Percentiles rank a stretch among this genome's conserved stretches.
Conservation (phyloP, 2,113 vertebrate genomes). For the Grantiella picta region DNA sequence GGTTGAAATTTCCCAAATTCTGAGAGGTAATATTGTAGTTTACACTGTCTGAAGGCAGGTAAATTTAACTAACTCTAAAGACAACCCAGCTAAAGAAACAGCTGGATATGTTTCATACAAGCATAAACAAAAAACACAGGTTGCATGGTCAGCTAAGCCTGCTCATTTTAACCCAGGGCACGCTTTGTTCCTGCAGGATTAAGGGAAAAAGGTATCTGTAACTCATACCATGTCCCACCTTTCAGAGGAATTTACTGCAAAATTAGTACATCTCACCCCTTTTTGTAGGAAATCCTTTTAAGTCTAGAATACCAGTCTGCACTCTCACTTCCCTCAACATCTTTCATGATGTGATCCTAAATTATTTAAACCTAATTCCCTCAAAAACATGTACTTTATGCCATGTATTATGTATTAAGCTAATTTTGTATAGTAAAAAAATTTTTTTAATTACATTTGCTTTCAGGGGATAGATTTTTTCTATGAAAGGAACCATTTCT, state of each 20-base stretch:
- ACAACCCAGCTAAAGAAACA: background rate
- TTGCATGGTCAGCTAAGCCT: background rate
- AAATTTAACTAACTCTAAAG: background rate
- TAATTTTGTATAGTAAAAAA: background rate
- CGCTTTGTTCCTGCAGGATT: background rate
- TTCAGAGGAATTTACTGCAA: background rate
- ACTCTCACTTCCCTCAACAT: background rate
- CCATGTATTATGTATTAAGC: background rate
- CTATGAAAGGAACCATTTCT: conserved; percentile 80
- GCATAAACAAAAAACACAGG: background rate
- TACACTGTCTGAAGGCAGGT: background rate
- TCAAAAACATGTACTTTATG: background rate
- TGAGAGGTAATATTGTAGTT: background rate
- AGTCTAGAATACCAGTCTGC: background rate
- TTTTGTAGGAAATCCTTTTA: background rate
- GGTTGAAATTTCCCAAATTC: background rate
- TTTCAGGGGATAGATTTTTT: conserved; percentile 79
- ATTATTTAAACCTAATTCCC: background rate
- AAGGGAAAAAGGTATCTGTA: background rate
- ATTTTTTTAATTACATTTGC: conserved; percentile 78
- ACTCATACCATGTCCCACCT: background rate
- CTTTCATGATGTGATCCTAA: background rate
- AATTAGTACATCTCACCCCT: background rate
- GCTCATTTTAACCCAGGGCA: background rate
- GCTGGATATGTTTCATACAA: background rate